phyloP scores from a whole-genome alignment of 2,113 vertebrate genomes.

The Proterorhinus semilunaris region DNA sequence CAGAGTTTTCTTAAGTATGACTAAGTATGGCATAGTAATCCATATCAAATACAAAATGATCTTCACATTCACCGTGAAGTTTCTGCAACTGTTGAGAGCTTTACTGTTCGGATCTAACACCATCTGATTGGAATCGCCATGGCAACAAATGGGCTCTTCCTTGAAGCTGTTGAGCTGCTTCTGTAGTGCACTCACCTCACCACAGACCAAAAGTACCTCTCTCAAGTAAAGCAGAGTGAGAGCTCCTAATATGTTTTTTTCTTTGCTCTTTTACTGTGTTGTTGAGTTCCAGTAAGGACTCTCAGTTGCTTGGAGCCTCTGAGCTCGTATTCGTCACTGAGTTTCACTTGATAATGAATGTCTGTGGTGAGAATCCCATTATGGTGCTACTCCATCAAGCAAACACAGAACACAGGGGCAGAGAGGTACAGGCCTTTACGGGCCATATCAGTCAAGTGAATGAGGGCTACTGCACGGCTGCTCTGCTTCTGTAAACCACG shows the following conservation, averaged over 20 bases:
- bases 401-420: conserved; percentile 58
- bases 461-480: conserved; percentile 34
- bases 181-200: conserved; percentile 70
- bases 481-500: conserved; percentile 22
- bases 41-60: background rate
- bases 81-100: conserved; percentile 3
- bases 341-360: conserved; percentile 72
- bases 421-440: conserved; percentile 50
- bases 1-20: too few species aligned
- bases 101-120: conserved; percentile 41
- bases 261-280: conserved; percentile 70
- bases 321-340: conserved; percentile 58
- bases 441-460: conserved; percentile 50
- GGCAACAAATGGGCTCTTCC: conserved; percentile 70
- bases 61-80: background rate
- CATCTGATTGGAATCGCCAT: conserved; percentile 63
- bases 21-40: background rate
- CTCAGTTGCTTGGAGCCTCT: conserved; percentile 60
- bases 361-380: conserved; percentile 77
- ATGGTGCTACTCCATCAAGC: conserved; percentile 67
- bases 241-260: conserved; percentile 65
- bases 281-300: conserved; percentile 78
- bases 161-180: conserved; percentile 41
- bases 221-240: conserved; percentile 67
- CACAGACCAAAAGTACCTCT: conserved; percentile 74